Conservation (phyloP, 2,888 invertebrate species). For the Pammene aurita region DNA sequence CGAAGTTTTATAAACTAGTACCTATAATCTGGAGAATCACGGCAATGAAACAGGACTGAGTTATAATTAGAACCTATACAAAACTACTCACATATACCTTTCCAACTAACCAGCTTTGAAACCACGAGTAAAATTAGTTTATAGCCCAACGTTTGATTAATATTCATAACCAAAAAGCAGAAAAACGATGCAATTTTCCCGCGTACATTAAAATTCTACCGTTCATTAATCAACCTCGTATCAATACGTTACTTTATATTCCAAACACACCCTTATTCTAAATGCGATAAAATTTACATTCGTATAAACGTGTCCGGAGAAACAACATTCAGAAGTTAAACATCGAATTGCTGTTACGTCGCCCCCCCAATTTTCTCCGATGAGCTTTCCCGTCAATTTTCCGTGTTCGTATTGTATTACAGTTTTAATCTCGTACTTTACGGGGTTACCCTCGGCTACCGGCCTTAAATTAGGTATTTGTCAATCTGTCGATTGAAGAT, state of each 20-base stretch:
- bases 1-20: too few species aligned
- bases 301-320: background rate
- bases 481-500: background rate
- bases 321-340: background rate
- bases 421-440: conserved; percentile 24
- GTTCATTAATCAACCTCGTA: background rate
- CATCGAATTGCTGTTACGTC: background rate
- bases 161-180: conserved; percentile 9
- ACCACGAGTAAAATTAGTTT: background rate
- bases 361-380: conserved; percentile 18
- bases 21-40: too few species aligned
- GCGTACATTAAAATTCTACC: background rate
- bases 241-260: background rate
- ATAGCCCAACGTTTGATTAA: background rate
- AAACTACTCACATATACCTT: too few species aligned
- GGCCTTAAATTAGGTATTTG: conserved; percentile 3
- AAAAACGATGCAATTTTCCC: conserved; percentile 13
- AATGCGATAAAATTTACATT: background rate
- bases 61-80: too few species aligned
- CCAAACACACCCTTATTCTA: background rate
- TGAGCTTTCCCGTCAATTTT: conserved; percentile 18
- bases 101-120: background rate
- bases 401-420: conserved; percentile 27
- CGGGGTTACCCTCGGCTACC: conserved; percentile 5
- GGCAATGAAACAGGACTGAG: too few species aligned